phyloP scores from a whole-genome alignment of 2,113 vertebrate genomes.

The Leptobrachium leishanense region DNA sequence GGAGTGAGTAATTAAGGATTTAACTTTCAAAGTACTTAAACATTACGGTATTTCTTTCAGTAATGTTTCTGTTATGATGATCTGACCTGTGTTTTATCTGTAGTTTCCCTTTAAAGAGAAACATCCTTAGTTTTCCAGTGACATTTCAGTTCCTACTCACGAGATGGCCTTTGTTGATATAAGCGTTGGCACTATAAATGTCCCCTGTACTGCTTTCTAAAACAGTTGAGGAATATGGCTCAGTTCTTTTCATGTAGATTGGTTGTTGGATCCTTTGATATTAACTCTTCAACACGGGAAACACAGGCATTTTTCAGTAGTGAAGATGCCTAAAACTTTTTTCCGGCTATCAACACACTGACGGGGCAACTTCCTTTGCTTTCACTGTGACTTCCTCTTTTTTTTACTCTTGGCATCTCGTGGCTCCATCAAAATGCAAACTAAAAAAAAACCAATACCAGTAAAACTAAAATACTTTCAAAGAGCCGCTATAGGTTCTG shows the following conservation, averaged over 20 bases:
- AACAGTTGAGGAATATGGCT: background rate
- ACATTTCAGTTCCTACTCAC: slow-evolving; percentile 15
- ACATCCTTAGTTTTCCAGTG: slow-evolving; percentile 14
- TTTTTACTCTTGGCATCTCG: slow-evolving; percentile 1
- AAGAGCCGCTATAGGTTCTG: too few relatives aligned
- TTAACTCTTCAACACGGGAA: slow-evolving; percentile 26
- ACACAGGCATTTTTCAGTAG: background rate
- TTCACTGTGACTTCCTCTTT: slow-evolving; percentile 21
- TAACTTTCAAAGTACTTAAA: too few relatives aligned
- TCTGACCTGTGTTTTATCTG: background rate
- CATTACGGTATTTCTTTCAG: too few relatives aligned
- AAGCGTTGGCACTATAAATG: background rate
- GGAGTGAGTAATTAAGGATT: too few relatives aligned
- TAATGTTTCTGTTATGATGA: too few relatives aligned
- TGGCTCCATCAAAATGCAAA: background rate
- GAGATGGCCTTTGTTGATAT: slow-evolving; percentile 26
- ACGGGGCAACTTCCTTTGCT: background rate
- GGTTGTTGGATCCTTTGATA: slow-evolving; percentile 20
- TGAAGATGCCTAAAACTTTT: slow-evolving; percentile 10
- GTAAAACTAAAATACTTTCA: too few relatives aligned
- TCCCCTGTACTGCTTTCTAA: background rate
- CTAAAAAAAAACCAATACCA: background rate
- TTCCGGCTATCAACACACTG: slow-evolving; percentile 24
- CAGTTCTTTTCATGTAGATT: slow-evolving; percentile 11
- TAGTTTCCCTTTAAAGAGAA: background rate